These are phyloP conservation scores for Esox lucius DNA, from an alignment of 2,797 vertebrate species.

Conservation along the genomic window DNA sequence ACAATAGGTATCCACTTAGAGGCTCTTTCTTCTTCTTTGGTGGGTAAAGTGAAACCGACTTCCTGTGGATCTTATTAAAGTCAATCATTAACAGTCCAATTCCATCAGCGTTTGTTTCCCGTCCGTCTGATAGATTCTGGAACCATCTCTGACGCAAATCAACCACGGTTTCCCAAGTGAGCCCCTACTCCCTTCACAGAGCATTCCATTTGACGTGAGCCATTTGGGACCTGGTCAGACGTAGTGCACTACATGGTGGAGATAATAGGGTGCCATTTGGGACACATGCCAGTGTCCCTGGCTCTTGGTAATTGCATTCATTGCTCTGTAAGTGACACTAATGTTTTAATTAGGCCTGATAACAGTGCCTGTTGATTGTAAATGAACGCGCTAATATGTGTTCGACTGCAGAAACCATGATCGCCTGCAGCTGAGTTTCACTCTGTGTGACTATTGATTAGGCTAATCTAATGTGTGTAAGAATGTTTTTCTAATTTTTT, in stretches of 20 bases:
- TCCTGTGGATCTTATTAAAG: background rate
- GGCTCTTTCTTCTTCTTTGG: background rate
- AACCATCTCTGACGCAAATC: conserved; percentile 4
- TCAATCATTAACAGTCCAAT: conserved; percentile 3
- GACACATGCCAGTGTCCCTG: background rate
- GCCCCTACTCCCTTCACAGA: no score
- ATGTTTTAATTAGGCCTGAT: conserved; percentile 26
- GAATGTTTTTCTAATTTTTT: no score
- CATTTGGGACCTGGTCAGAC: no score
- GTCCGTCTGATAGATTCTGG: background rate
- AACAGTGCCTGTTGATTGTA: conserved; percentile 17
- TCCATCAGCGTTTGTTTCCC: background rate
- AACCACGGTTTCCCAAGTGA: no score
- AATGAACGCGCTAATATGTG: conserved; percentile 13
- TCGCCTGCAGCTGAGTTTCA: background rate
- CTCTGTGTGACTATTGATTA: background rate
- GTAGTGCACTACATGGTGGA: no score
- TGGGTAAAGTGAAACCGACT: background rate
- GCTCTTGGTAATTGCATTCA: conserved; percentile 15
- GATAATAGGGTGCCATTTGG: no score
- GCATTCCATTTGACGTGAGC: no score
- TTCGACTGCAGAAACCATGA: background rate
- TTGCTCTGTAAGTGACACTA: conserved; percentile 7
- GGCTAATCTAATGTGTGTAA: no score
- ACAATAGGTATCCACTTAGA: background rate